These are phyloP conservation scores for Sitta carolinensis DNA, from an alignment of 2,797 vertebrate genomes.

Conservation along the genomic window DNA sequence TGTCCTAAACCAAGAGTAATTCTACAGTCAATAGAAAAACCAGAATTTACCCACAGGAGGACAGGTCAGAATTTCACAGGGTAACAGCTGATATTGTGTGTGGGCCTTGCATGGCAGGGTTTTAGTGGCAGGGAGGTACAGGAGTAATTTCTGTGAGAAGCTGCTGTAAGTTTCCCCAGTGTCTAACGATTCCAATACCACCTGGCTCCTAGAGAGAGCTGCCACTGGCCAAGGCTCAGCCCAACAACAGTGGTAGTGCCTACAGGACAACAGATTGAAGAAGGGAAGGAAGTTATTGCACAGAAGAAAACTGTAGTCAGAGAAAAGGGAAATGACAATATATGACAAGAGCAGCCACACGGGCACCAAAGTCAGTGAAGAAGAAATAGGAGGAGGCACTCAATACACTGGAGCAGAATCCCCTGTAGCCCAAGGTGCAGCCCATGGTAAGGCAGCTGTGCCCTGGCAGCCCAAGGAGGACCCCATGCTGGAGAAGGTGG, in stretches of 20 bases:
- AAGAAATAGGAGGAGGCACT: background rate
- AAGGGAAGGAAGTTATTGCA: background rate
- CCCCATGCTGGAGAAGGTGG: background rate
- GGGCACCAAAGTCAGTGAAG: background rate
- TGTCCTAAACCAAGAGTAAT: background rate
- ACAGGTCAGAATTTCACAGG: background rate
- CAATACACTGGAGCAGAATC: fast-evolving
- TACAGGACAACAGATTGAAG: background rate
- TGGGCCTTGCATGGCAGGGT: background rate
- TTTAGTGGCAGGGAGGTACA: background rate
- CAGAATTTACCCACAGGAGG: background rate
- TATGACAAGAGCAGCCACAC: background rate
- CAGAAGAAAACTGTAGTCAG: background rate
- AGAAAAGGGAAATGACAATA: background rate
- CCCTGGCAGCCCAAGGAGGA: background rate
- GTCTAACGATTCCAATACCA: background rate
- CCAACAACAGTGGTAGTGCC: background rate
- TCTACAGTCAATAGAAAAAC: background rate
- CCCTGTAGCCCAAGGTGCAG: background rate
- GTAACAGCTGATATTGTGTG: background rate
- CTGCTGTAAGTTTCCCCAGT: background rate
- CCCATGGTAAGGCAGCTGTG: fast-evolving
- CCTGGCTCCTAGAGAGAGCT: background rate
- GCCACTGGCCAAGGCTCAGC: no score
- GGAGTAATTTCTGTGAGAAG: background rate